These are phyloP conservation scores for Crotalus viridis DNA, from an alignment of 2,113 vertebrate genomes.

Conservation along the genomic window DNA sequence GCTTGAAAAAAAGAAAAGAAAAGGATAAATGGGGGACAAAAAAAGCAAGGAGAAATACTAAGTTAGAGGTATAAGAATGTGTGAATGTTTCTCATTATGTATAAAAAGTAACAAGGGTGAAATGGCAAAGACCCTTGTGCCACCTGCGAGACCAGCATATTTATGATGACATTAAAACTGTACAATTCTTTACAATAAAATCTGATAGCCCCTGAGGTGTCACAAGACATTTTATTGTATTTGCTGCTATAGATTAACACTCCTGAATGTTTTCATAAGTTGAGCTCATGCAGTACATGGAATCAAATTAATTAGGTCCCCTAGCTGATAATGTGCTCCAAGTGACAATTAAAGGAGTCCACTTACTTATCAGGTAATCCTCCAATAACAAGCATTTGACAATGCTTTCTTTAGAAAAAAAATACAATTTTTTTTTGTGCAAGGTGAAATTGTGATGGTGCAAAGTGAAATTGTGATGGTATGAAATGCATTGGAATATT, in stretches of 20 bases:
- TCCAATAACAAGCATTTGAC: background rate
- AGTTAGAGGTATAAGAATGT: background rate
- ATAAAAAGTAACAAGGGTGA: background rate
- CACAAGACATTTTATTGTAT: background rate
- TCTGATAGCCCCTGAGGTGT: background rate
- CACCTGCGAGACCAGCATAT: background rate
- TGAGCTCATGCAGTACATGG: background rate
- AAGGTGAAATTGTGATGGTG: background rate
- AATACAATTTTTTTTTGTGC: background rate
- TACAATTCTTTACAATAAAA: background rate
- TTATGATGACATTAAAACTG: background rate
- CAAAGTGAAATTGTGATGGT: slow-evolving; percentile 1
- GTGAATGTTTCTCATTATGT: background rate
- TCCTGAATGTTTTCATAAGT: background rate
- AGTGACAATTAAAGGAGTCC: background rate
- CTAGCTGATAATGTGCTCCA: background rate
- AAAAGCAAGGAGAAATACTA: background rate
- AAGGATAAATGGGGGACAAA: background rate
- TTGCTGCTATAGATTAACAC: background rate
- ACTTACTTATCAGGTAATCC: background rate
- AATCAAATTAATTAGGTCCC: slow-evolving; percentile 1
- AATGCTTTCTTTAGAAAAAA: background rate
- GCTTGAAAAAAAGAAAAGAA: background rate
- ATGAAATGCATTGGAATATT: background rate
- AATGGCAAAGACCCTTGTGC: background rate